Evolutionary conservation across 2,888 invertebrate species (phyloP).

Genomic region (Macrosoma leucophasiata): DNA sequence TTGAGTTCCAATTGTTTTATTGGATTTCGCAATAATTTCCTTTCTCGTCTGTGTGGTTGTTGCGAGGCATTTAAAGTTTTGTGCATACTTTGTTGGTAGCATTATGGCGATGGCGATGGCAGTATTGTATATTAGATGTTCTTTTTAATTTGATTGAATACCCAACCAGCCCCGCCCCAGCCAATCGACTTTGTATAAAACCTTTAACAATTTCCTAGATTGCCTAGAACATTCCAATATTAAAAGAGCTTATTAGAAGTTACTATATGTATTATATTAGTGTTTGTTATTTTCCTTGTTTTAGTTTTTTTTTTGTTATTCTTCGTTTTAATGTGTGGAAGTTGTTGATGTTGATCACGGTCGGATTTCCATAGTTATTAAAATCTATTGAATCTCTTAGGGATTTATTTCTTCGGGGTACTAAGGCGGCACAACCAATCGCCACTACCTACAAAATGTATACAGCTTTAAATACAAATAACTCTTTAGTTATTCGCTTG

Average conservation of each 20-base stretch:
- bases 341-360: no score
- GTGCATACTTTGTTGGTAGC: neutral
- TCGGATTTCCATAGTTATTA: no score
- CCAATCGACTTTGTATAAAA: no score
- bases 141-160: constrained; percentile 15
- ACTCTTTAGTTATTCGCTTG: no score
- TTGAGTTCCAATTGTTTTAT: no score
- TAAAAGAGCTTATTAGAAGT: constrained; percentile 58
- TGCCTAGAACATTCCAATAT: constrained; percentile 49
- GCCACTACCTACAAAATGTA: neutral
- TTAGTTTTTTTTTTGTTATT: constrained; percentile 26
- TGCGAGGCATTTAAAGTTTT: neutral
- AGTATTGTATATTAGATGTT: neutral
- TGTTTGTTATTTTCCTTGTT: constrained; percentile 27
- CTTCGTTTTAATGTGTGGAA: constrained; percentile 17
- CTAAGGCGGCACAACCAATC: neutral
- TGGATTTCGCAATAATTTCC: no score
- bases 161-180: no score
- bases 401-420: constrained; percentile 11
- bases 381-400: constrained; percentile 19
- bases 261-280: constrained; percentile 39
- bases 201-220: no score
- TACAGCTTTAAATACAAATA: neutral
- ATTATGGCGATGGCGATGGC: neutral
- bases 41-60: no score